Evolutionary conservation across 2,888 invertebrate genomes (phyloP).

Genomic region (Epinotia nisella): DNA sequence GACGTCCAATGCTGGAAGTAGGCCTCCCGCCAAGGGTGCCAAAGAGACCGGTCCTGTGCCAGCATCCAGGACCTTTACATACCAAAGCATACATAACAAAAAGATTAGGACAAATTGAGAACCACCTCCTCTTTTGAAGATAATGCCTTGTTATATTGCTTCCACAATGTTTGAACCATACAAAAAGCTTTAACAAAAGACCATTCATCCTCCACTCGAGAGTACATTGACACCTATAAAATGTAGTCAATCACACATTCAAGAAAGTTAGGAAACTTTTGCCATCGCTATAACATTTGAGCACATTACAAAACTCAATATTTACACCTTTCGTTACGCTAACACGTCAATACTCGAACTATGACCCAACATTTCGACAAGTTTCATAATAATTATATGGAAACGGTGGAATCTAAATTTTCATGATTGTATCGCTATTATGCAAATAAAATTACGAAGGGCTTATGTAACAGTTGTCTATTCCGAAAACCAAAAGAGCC

Average conservation of each 20-base stretch:
- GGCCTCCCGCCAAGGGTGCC: no score
- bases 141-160: no score
- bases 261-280: conserved; percentile 20
- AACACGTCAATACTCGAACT: conserved; percentile 39
- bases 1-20: no score
- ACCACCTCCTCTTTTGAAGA: no score
- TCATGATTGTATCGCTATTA: conserved; percentile 31
- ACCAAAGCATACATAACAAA: no score
- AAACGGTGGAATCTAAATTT: conserved; percentile 32
- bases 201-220: neutral
- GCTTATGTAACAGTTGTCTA: conserved; percentile 24
- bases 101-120: no score
- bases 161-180: neutral
- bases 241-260: neutral
- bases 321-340: conserved; percentile 14
- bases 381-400: conserved; percentile 43
- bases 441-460: conserved; percentile 29
- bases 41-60: no score
- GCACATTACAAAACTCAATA: conserved; percentile 26
- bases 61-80: no score
- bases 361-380: conserved; percentile 32
- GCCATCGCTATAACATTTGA: neutral
- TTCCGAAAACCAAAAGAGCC: neutral
- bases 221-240: conserved; percentile 9
- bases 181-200: conserved; percentile 16